Conservation (phyloP, 2,888 invertebrate species). For the Epinotia nisella region DNA sequence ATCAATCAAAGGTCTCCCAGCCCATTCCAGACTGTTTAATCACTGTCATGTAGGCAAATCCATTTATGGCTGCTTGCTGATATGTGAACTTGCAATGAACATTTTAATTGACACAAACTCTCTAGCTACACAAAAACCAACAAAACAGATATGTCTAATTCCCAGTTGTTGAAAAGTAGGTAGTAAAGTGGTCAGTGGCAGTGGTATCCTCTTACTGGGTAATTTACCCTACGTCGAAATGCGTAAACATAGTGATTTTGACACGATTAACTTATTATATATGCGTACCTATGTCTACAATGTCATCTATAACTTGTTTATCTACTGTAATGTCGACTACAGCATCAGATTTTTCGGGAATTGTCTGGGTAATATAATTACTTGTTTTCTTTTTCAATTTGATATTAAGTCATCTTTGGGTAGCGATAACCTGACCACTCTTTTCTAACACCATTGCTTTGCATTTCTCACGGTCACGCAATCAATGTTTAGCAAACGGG, state of each 20-base stretch:
- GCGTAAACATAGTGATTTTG: constrained; percentile 15
- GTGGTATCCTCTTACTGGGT: background rate
- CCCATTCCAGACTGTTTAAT: constrained; percentile 16
- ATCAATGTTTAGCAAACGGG: constrained; percentile 66
- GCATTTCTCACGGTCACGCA: constrained; percentile 72
- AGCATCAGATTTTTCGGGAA: constrained; percentile 46
- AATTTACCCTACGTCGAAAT: constrained; percentile 2
- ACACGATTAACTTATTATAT: constrained; percentile 52
- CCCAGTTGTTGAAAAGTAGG: background rate
- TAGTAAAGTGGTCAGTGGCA: background rate
- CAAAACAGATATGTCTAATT: background rate
- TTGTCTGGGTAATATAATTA: constrained; percentile 52
- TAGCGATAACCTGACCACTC: constrained; percentile 12
- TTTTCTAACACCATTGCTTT: constrained; percentile 47
- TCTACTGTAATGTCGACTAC: constrained; percentile 12
- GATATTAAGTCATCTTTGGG: background rate
- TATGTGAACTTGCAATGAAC: constrained; percentile 12
- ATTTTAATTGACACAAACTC: constrained; percentile 18
- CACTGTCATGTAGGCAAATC: constrained; percentile 16
- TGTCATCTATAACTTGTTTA: constrained; percentile 38
- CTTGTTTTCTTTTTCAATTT: background rate
- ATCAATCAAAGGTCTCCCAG: constrained; percentile 14
- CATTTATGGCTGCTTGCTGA: constrained; percentile 6
- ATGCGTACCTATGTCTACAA: constrained; percentile 18
- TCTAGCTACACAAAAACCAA: background rate